A percentile compares a stretch with the other conserved stretches of the same genome.
These are phyloP conservation scores for Tragelaphus buxtoni DNA, from an alignment of 2,113 vertebrate genomes.

Conservation along the genomic window DNA sequence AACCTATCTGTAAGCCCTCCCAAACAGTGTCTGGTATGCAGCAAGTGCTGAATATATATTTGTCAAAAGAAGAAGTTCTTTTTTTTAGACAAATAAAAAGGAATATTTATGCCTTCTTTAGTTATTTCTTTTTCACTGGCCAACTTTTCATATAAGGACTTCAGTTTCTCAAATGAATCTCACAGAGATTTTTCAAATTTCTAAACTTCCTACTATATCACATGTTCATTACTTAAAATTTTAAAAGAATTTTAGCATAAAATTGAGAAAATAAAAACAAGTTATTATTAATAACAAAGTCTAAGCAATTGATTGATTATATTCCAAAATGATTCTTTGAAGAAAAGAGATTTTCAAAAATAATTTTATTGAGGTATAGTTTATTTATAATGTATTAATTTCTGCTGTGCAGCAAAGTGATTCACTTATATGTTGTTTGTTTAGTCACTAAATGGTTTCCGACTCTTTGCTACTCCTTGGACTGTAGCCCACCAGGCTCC, in stretches of 20 bases:
- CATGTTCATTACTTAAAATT: background rate
- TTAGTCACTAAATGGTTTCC: background rate
- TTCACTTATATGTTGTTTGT: background rate
- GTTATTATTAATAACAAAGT: constrained; percentile 25
- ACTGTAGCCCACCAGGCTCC: background rate
- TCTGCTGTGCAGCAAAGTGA: background rate
- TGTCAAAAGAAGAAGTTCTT: background rate
- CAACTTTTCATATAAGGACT: background rate
- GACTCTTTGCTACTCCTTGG: background rate
- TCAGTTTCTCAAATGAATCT: background rate
- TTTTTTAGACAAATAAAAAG: constrained; percentile 16
- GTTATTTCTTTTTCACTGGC: background rate
- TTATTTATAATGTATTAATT: background rate
- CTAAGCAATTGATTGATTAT: background rate
- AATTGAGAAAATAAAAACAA: background rate
- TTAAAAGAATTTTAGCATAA: background rate
- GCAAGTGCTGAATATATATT: background rate
- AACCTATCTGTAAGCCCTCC: background rate
- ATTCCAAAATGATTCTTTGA: background rate
- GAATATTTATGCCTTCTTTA: background rate
- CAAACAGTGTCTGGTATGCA: background rate
- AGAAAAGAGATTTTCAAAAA: background rate
- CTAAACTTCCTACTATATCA: background rate
- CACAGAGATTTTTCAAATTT: background rate
- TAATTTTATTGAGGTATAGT: background rate